phyloP scores from a whole-genome alignment of 2,888 invertebrate genomes.

The Drymonia ruficornis region DNA sequence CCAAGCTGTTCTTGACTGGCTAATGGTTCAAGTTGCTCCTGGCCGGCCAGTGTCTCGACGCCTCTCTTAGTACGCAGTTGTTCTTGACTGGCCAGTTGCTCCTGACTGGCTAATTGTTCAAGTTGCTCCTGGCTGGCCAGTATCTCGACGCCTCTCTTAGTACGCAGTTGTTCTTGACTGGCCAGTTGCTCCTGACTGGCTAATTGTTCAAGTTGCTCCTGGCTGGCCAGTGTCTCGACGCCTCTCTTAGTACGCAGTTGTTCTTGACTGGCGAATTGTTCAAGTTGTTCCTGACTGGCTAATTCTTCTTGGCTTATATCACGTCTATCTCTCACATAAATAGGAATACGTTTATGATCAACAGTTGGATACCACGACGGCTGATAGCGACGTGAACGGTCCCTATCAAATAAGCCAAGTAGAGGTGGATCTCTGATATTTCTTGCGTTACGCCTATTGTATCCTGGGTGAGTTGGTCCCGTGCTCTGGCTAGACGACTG shows the following conservation, averaged over 20 bases:
- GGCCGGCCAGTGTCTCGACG: background rate
- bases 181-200: constrained; percentile 5
- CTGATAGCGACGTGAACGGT: background rate
- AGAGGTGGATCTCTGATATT: constrained; percentile 19
- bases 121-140: constrained; percentile 7
- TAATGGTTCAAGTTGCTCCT: background rate
- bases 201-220: background rate
- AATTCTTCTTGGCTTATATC: constrained; percentile 1
- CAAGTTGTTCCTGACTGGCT: background rate
- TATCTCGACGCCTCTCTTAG: constrained; percentile 9
- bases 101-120: background rate
- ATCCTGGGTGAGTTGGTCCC: constrained; percentile 54
- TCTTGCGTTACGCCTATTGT: constrained; percentile 54
- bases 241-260: background rate
- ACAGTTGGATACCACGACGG: constrained; percentile 9
- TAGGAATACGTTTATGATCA: constrained; percentile 14
- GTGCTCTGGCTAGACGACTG: constrained; percentile 44
- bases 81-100: constrained; percentile 1
- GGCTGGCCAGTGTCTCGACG: background rate
- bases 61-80: background rate
- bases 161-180: constrained; percentile 12
- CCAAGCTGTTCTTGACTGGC: constrained; percentile 4
- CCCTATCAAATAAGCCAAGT: constrained; percentile 9
- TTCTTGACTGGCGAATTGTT: background rate
- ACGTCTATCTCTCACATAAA: constrained; percentile 11